Evolutionary conservation across 2,888 invertebrate genomes (phyloP), one percentile per base, ranked within the genome.

Genomic region (Cybosia mesomella): DNA sequence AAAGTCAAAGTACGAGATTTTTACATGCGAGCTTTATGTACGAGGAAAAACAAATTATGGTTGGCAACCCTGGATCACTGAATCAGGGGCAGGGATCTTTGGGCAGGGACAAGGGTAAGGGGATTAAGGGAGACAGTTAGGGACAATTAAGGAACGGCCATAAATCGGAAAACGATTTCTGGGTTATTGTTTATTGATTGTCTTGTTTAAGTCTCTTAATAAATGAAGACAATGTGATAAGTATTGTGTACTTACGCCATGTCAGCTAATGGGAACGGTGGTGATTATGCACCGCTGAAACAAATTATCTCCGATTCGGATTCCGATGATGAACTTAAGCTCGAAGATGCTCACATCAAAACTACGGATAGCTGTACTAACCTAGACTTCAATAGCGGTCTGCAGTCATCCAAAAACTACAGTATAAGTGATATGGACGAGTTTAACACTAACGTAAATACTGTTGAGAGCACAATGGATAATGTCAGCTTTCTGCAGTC

Each of bases 271-370:
- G 94, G 93, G 70, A 93, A 88, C 81, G 91, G 93, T 70, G 94
- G 89, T 67, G 96, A 96, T 83, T 98, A 98, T 88, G 96, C 97
- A 82, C 97, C 97, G 68, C 90, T 98, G 83, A 97, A 97, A 74
- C 97, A 97, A 92, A 96, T 96, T 76, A 94, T 97, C 80, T 96
- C 97, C 67, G 97, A 97, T 89, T 97, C 97, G 0, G 97, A 97
- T 82, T 97, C 97, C 0, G 97, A 97, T 83, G 97, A 97, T 83
- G 97, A 97, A 43, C 87, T 90, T 21, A 91, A 91, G 80, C 73
- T 91, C 58, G 89, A 93, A 75, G 89, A 93, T 90, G 91, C 85
- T 71, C 87, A 88, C 65, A 87, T 89, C 69, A 89, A 90, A 82
- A 83, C 85, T 58, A 84, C 89, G 15, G 92, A 92, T 54, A 92